Base-by-base conservation (phyloP, 2,113 vertebrate genomes). In the Pseudolaguvia tuberculata region DNA sequence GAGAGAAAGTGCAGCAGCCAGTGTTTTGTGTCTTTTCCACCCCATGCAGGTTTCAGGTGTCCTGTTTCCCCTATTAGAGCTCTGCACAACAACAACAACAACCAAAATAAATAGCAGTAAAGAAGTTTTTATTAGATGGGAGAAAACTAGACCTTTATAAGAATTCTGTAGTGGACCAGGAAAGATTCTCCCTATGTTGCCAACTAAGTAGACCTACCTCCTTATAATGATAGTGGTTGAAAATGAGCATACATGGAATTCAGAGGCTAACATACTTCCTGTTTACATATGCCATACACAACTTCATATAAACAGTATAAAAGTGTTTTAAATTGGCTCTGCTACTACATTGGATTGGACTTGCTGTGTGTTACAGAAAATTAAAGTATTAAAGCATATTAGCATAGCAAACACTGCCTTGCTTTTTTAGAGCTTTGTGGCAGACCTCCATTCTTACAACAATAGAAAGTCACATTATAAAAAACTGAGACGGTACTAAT, bases 131-230 rank as follows among this genome's bases (percentile, higher is more conserved):
- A 56, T 70, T 61, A 31, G 39, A 51, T 65, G 29, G 25, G 21
- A 61, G 71, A 68, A 53, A 20, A 51, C 51, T 70, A 62, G 58
- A 82, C 45, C 59, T 72, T 56, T 56, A 82, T 75, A 47, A 70
- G 68, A 82, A 74, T 79, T 77, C 58, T 73, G 20, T 62, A 72
- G 76, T 65, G 63, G 56, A 51, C 73, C 69, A 23, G 59, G 51
- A 48, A 23, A 25, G 59, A 57, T 80, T 59, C 47, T 69, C 52
- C 61, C 62, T 80, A 53, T 82, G 77, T 87, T 85, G 86, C 86
- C 85, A 89, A 85, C 82, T 78, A 81, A 84, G 76, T 84, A 81
- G 83, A 85, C 80, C 88, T 89, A 88, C 85, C 87, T 91, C 87
- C 83, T 85, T 83, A 65, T 76, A 85, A 79, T 73, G 70, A 78